Evolutionary conservation across 2,888 invertebrate species (phyloP).

Genomic region (Drosophila mayaguana): DNA sequence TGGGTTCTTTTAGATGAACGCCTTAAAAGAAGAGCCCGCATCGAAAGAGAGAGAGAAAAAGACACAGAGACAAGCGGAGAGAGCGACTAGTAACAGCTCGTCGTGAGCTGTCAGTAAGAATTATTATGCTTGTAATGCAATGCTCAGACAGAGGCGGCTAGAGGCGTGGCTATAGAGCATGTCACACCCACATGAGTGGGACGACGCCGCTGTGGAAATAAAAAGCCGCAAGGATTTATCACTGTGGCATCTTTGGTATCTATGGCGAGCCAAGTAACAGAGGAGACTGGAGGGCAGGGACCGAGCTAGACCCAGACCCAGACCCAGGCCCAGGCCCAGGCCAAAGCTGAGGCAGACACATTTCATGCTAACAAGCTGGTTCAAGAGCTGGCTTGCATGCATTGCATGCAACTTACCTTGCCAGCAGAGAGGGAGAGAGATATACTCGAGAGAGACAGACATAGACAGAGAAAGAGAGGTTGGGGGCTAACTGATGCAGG

Average conservation of each 20-base stretch:
- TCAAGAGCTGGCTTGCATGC: slow-evolving; percentile 23
- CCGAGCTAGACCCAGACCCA: not conserved
- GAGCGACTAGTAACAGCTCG: slow-evolving; percentile 42
- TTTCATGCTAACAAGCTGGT: slow-evolving; percentile 78
- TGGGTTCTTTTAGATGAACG: slow-evolving; percentile 13
- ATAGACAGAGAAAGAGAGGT: not conserved
- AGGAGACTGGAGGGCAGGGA: not conserved
- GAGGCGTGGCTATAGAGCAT: slow-evolving; percentile 56
- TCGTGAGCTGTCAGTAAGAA: slow-evolving; percentile 75
- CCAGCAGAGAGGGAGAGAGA: not conserved
- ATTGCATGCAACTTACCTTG: slow-evolving; percentile 68
- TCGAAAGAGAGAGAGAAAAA: slow-evolving; percentile 3
- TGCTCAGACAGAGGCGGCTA: slow-evolving; percentile 49
- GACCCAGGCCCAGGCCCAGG: not conserved
- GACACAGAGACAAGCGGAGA: not conserved
- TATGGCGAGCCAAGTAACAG: slow-evolving; percentile 8
- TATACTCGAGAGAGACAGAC: not conserved
- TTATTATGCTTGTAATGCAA: slow-evolving; percentile 80
- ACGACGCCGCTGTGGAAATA: slow-evolving; percentile 64
- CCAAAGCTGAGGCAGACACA: slow-evolving; percentile 58
- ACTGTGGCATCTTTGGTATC: slow-evolving; percentile 74
- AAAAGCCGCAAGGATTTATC: slow-evolving; percentile 81
- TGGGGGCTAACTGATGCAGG: not conserved
- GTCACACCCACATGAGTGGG: slow-evolving; percentile 62
- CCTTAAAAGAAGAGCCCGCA: slow-evolving; percentile 11